Evolutionary conservation across 2,888 invertebrate species (phyloP).

Genomic region (Mechanitis messenoides): DNA sequence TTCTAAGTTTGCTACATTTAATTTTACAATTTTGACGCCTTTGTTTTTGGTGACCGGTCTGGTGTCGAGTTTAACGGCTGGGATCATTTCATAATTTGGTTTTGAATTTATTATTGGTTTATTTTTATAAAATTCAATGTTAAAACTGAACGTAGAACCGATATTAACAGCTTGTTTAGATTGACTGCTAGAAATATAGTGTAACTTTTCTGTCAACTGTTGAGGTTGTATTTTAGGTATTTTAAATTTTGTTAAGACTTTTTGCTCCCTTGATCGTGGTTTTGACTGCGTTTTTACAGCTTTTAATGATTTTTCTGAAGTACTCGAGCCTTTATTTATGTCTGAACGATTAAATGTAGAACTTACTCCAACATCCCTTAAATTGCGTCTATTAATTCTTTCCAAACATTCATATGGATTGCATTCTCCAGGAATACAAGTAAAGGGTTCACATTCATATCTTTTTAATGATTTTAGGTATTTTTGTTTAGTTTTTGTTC

Average conservation of each 20-base stretch:
- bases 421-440: conserved; percentile 30
- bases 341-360: conserved; percentile 9
- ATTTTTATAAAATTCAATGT: conserved; percentile 32
- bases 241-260: conserved; percentile 7
- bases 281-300: conserved; percentile 14
- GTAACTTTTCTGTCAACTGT: conserved; percentile 3
- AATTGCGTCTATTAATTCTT: conserved; percentile 31
- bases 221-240: conserved; percentile 2
- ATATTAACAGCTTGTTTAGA: conserved; percentile 29
- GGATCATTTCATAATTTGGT: conserved; percentile 7
- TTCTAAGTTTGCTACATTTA: conserved; percentile 17
- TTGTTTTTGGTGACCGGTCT: conserved; percentile 14
- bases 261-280: conserved; percentile 10
- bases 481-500: conserved; percentile 20
- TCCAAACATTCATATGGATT: conserved; percentile 35
- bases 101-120: conserved; percentile 8
- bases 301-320: conserved; percentile 16
- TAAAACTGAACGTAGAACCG: conserved; percentile 32
- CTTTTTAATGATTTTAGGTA: conserved; percentile 14
- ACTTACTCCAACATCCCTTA: conserved; percentile 15
- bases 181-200: not conserved
- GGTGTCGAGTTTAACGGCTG: conserved; percentile 4
- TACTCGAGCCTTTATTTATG: conserved; percentile 13
- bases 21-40: conserved; percentile 21
- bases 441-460: conserved; percentile 37